Evolutionary conservation across 2,113 vertebrate genomes (phyloP).

Genomic region (Agapornis roseicollis): DNA sequence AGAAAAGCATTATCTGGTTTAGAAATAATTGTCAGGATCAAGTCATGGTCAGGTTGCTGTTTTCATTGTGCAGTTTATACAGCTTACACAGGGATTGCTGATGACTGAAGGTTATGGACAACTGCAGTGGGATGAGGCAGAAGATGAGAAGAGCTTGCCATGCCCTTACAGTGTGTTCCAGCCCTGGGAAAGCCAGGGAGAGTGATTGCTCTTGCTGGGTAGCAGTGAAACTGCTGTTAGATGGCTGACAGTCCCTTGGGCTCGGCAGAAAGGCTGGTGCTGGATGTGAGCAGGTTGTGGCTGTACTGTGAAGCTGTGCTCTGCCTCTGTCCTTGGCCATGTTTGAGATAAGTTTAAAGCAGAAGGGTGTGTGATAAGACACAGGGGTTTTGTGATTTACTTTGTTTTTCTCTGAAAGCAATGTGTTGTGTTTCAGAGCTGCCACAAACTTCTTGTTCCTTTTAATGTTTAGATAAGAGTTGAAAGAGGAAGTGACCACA

Average conservation of each 20-base stretch:
- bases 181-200: background rate
- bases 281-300: background rate
- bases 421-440: background rate
- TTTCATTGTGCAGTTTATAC: background rate
- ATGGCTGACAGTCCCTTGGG: rapidly evolving
- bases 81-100: background rate
- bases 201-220: background rate
- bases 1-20: background rate
- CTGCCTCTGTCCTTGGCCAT: background rate
- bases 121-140: background rate
- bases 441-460: constrained; percentile 32
- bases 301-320: background rate
- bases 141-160: background rate
- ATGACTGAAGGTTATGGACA: background rate
- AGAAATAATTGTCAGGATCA: background rate
- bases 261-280: background rate
- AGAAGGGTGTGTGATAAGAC: background rate
- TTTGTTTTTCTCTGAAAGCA: background rate
- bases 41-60: background rate
- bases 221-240: background rate
- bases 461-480: constrained; percentile 1
- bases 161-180: background rate
- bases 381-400: background rate
- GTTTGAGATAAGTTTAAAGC: background rate
- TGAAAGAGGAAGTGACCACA: background rate